Base-by-base conservation (phyloP, 1,140 invertebrate species). In the Carposina sasakii region DNA sequence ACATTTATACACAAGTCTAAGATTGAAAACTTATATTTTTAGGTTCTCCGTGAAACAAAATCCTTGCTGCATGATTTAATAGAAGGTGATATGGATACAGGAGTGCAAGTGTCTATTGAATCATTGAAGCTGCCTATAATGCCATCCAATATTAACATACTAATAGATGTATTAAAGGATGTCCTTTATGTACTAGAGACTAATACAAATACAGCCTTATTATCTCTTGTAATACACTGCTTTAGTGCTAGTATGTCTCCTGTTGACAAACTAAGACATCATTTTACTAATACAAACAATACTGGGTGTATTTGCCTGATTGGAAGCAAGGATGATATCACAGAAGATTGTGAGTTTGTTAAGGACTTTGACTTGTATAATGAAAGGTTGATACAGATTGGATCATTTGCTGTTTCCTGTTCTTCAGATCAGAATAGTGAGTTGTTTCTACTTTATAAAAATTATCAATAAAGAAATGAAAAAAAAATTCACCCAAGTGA, bases 391-490 rank as follows among this genome's bases (percentile, higher is more conserved):
- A 71, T 90, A 66, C 90, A 91, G 62, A 90, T 92, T 62, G 90
- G 90, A 34, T 76, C 89, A 13, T 91, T 91, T 76, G 89, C 90
- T n/a, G 85, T 91, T 31, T 88, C 89, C 15, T 91, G 89, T 67
- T 90, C 89, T 22, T 87, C 84, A 36, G 87, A 90, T 71, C 73
- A 77, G 44, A 82, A 87, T 52, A 85, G 89, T 90, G 71, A 81
- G 68, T 73, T 39, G 39, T 41, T 55, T 24, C 15, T 26, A 26
- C 12, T 26, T 26, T 26, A 5, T 12, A 26, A 26, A 6, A 26
- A 6, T 26, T n/a, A n/a, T n/a, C n/a, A n/a, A n/a, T n/a, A n/a
- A n/a, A n/a, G n/a, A n/a, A n/a, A n/a, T n/a, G n/a, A n/a, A n/a
- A n/a, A n/a, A n/a, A n/a, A n/a, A n/a, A n/a, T n/a, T n/a, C n/a